Evolutionary conservation across 2,113 vertebrate species (phyloP).

Genomic region (Poeciliopsis prolifica): DNA sequence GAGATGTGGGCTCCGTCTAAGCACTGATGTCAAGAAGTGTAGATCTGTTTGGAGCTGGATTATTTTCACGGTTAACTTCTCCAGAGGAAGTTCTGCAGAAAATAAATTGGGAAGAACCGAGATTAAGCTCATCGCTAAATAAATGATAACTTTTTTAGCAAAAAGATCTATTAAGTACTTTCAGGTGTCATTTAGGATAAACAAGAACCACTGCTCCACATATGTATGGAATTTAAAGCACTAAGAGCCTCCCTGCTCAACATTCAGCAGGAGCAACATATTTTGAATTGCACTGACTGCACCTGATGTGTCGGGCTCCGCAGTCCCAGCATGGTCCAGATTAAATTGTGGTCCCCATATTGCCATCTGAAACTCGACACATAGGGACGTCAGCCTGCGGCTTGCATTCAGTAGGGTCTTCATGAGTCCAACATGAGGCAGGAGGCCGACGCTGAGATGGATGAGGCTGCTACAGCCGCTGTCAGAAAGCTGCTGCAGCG

Average conservation of each 20-base stretch:
- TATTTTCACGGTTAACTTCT: slow-evolving; percentile 50
- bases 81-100: slow-evolving; percentile 24
- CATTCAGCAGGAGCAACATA: not conserved
- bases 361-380: slow-evolving; percentile 29
- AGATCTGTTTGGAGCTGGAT: slow-evolving; percentile 11
- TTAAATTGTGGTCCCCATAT: not conserved
- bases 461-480: slow-evolving; percentile 26
- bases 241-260: not conserved
- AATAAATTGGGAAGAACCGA: not conserved
- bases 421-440: slow-evolving; percentile 11
- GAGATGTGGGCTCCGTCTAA: slow-evolving; percentile 44
- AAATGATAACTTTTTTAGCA: not conserved
- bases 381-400: slow-evolving; percentile 15
- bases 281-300: too few species aligned
- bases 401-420: slow-evolving; percentile 35
- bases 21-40: slow-evolving; percentile 16
- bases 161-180: not conserved
- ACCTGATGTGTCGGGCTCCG: slow-evolving; percentile 26
- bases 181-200: too few species aligned
- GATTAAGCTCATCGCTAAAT: not conserved
- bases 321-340: not conserved
- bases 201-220: not conserved
- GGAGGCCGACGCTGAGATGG: slow-evolving; percentile 21
- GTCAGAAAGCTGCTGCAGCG: slow-evolving; percentile 34
- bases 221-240: not conserved